These are phyloP conservation scores for Cosmorhoe ocellata DNA, from an alignment of 2,888 invertebrate species.

Conservation along the genomic window DNA sequence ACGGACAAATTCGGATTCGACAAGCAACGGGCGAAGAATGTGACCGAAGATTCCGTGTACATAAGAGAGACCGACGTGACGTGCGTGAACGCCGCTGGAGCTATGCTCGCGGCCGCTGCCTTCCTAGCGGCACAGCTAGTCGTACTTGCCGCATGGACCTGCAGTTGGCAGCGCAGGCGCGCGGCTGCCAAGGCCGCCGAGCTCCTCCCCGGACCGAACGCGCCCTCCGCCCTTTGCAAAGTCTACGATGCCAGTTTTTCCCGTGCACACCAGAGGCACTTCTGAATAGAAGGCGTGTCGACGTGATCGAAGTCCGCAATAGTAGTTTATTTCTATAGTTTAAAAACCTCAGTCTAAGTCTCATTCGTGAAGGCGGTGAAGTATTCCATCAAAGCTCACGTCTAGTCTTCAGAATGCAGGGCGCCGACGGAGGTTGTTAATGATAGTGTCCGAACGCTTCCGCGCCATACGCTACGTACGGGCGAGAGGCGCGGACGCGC, in stretches of 20 bases:
- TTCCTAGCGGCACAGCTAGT: conserved; percentile 94
- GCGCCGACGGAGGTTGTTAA: conserved; percentile 73
- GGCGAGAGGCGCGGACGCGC: conserved; percentile 53
- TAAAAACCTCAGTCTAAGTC: conserved; percentile 74
- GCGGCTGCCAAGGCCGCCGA: conserved; percentile 85
- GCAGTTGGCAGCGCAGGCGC: conserved; percentile 91
- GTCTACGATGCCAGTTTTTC: conserved; percentile 93
- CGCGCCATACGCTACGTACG: conserved; percentile 58
- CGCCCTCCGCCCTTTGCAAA: conserved; percentile 87
- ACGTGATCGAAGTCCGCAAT: conserved; percentile 77
- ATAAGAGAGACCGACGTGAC: conserved; percentile 84
- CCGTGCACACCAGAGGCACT: conserved; percentile 85
- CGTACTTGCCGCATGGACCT: conserved; percentile 93
- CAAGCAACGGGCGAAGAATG: conserved; percentile 84
- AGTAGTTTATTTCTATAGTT: conserved; percentile 76
- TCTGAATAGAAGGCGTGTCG: conserved; percentile 67
- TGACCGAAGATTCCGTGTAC: conserved; percentile 87
- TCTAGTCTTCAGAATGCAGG: conserved; percentile 60
- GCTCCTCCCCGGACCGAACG: conserved; percentile 84
- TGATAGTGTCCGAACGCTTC: conserved; percentile 68
- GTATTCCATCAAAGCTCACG: conserved; percentile 46
- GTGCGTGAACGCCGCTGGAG: conserved; percentile 90
- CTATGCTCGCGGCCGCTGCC: conserved; percentile 92
- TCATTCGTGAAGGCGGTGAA: conserved; percentile 53
- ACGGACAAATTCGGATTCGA: conserved; percentile 96